phyloP scores from a whole-genome alignment of 2,113 vertebrate genomes.

The Pygoscelis antarcticus region DNA sequence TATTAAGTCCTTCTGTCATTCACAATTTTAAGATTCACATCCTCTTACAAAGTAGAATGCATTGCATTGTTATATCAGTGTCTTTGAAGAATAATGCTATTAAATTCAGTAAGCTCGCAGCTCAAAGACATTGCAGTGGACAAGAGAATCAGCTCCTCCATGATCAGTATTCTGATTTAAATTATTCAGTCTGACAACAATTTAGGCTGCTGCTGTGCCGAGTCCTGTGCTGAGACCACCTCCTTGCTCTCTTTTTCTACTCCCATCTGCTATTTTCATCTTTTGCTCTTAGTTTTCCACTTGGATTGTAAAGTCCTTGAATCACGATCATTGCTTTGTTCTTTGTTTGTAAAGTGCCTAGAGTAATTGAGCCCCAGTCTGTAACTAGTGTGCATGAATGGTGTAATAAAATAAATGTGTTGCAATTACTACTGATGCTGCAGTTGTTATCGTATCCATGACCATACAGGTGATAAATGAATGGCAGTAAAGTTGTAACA shows the following conservation, averaged over 20 bases:
- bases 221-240: not conserved
- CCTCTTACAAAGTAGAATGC: not conserved
- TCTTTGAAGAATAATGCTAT: not conserved
- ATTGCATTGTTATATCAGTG: not conserved
- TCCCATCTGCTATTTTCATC: conserved; percentile 34
- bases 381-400: not conserved
- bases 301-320: conserved; percentile 32
- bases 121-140: not conserved
- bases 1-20: conserved; percentile 17
- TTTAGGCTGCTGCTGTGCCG: conserved; percentile 35
- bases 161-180: conserved; percentile 37
- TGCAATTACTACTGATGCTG: not conserved
- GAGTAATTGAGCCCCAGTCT: not conserved
- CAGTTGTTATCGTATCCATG: not conserved
- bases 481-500: not conserved
- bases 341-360: not conserved
- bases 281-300: conserved; percentile 24
- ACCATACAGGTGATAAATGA: conserved; percentile 14
- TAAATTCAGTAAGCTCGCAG: not conserved
- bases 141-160: not conserved
- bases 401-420: conserved; percentile 6
- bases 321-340: not conserved
- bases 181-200: conserved; percentile 59
- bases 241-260: not conserved
- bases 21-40: not conserved